Evolutionary conservation across 2,888 invertebrate species (phyloP).

Genomic region (Andrena hattorfiana): DNA sequence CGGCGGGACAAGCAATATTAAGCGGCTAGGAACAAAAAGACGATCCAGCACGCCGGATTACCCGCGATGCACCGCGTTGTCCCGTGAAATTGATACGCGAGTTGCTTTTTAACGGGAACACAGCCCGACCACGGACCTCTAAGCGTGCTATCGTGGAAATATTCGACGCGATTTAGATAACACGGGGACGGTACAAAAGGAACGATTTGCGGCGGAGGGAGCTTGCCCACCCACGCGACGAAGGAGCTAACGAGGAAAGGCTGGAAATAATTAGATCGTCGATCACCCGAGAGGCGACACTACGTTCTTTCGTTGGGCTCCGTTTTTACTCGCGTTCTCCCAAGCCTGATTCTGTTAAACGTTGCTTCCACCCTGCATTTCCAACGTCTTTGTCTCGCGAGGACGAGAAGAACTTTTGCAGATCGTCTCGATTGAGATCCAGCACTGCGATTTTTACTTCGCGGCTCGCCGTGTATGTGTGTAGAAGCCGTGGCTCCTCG

Average conservation of each 20-base stretch:
- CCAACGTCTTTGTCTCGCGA: background rate
- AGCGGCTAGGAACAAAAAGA: constrained; percentile 81
- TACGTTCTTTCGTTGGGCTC: constrained; percentile 28
- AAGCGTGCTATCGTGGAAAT: constrained; percentile 63
- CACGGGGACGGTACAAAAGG: constrained; percentile 60
- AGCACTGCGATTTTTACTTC: constrained; percentile 9
- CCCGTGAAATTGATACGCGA: constrained; percentile 80
- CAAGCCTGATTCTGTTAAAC: background rate
- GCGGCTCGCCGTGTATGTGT: background rate
- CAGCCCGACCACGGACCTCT: constrained; percentile 28
- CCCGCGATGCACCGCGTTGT: constrained; percentile 80
- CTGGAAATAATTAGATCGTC: constrained; percentile 74
- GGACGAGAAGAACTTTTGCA: background rate
- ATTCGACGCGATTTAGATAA: constrained; percentile 75
- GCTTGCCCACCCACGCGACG: constrained; percentile 1
- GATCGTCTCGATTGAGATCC: background rate
- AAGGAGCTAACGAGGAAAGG: constrained; percentile 68
- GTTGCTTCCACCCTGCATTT: background rate
- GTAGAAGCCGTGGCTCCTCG: too few relatives aligned
- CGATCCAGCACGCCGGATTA: constrained; percentile 79
- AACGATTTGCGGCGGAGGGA: constrained; percentile 56
- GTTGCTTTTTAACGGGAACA: constrained; percentile 75
- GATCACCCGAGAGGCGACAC: constrained; percentile 59
- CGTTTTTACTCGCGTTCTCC: constrained; percentile 25
- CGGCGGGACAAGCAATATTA: constrained; percentile 81